These are phyloP conservation scores for Echiichthys vipera DNA, from an alignment of 2,797 vertebrate genomes.

Conservation along the genomic window DNA sequence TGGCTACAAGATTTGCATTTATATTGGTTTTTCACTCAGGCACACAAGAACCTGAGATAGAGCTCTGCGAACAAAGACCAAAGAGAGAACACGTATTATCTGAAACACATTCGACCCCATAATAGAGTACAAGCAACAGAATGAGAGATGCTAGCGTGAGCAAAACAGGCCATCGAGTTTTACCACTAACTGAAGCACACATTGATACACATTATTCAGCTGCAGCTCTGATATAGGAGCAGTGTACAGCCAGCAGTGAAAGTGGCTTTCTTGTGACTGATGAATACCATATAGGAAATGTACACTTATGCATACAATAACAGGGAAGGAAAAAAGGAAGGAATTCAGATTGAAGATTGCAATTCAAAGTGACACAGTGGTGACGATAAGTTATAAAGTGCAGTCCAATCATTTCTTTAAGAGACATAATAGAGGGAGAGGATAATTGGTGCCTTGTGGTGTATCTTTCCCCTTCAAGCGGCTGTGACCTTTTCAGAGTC, in stretches of 20 bases:
- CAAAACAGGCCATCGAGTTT: slow-evolving; percentile 69
- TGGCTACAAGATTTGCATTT: slow-evolving; percentile 87
- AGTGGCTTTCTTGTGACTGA: slow-evolving; percentile 56
- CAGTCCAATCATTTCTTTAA: slow-evolving; percentile 65
- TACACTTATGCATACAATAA: slow-evolving; percentile 41
- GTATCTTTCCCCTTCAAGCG: slow-evolving; percentile 64
- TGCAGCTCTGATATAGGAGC: slow-evolving; percentile 42
- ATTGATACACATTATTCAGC: slow-evolving; percentile 62
- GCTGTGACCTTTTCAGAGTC: slow-evolving; percentile 77
- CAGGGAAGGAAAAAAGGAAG: background rate
- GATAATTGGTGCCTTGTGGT: slow-evolving; percentile 66
- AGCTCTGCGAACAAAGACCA: slow-evolving; percentile 81
- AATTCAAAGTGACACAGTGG: slow-evolving; percentile 35
- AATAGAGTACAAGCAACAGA: slow-evolving; percentile 74
- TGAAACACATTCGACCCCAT: slow-evolving; percentile 80
- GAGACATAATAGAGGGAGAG: slow-evolving; percentile 39
- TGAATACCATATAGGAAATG: slow-evolving; percentile 54
- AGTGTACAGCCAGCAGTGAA: slow-evolving; percentile 37
- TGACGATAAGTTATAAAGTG: slow-evolving; percentile 52
- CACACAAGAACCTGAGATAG: slow-evolving; percentile 78
- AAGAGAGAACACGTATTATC: slow-evolving; percentile 75
- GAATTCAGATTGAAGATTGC: slow-evolving; percentile 40
- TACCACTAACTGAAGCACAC: slow-evolving; percentile 47
- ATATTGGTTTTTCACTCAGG: slow-evolving; percentile 85
- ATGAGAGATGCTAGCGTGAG: slow-evolving; percentile 65